Evolutionary conservation across 2,888 invertebrate species (phyloP).

Genomic region (Mamestra brassicae): DNA sequence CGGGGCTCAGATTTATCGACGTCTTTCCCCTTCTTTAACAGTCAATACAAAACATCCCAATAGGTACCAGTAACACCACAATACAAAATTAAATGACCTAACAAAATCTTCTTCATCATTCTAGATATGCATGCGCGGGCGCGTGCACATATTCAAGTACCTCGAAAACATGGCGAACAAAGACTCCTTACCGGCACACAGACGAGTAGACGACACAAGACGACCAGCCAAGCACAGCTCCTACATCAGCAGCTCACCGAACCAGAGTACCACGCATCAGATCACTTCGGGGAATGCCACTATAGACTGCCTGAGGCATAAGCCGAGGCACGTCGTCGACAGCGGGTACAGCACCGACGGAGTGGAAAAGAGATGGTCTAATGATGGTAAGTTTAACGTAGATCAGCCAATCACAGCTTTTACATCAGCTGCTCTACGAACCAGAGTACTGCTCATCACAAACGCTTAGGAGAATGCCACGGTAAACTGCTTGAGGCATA

Average conservation of each 20-base stretch:
- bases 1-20: neutral
- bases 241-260: slow-evolving; percentile 81
- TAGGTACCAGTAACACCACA: too few relatives aligned
- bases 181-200: slow-evolving; percentile 87
- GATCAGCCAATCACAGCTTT: slow-evolving; percentile 81
- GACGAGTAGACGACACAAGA: slow-evolving; percentile 88
- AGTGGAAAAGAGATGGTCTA: slow-evolving; percentile 96
- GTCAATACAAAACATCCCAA: neutral
- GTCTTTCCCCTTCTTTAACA: neutral
- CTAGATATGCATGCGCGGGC: slow-evolving; percentile 97
- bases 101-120: slow-evolving; percentile 48
- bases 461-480: slow-evolving; percentile 85
- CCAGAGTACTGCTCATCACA: slow-evolving; percentile 78
- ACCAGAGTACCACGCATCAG: slow-evolving; percentile 78
- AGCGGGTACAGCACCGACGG: slow-evolving; percentile 97
- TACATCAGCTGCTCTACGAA: slow-evolving; percentile 81
- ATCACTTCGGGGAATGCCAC: slow-evolving; percentile 87
- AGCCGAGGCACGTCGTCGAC: slow-evolving; percentile 94
- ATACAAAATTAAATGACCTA: neutral
- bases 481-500: slow-evolving; percentile 86
- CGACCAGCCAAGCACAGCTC: slow-evolving; percentile 86
- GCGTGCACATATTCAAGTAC: slow-evolving; percentile 98
- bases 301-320: slow-evolving; percentile 87
- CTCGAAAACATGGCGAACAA: slow-evolving; percentile 97
- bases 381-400: slow-evolving; percentile 91